These are phyloP conservation scores for Sebastes taczanowskii DNA, from an alignment of 2,797 vertebrate genomes.

Conservation along the genomic window DNA sequence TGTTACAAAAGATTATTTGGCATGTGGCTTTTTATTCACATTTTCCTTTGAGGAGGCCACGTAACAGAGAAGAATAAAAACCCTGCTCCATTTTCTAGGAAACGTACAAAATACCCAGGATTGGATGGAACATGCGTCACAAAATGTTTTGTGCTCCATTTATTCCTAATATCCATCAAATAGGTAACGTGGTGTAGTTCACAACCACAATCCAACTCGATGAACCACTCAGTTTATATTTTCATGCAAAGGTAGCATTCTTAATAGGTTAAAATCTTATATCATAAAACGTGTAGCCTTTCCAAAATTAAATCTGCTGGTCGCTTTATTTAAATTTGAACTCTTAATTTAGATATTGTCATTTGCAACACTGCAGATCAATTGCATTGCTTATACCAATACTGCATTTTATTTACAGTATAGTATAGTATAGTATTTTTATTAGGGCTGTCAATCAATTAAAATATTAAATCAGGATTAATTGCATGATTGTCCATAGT, in stretches of 20 bases:
- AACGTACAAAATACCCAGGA: not conserved
- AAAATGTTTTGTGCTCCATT: constrained; percentile 20
- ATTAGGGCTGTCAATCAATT: no score
- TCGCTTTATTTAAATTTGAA: not conserved
- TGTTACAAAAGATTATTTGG: not conserved
- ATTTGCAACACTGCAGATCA: not conserved
- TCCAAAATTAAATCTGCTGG: not conserved
- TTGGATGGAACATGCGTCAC: not conserved
- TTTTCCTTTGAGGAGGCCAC: constrained; percentile 11
- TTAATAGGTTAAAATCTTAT: not conserved
- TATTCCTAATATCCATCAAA: not conserved
- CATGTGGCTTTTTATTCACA: constrained; percentile 2
- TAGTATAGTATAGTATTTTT: no score
- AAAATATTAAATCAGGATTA: no score
- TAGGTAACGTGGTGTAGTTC: not conserved
- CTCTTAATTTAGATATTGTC: not conserved
- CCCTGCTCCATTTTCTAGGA: not conserved
- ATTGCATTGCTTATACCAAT: not conserved
- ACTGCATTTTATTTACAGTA: not conserved
- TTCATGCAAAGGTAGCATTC: not conserved
- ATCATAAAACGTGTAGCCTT: not conserved
- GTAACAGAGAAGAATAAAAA: constrained; percentile 1
- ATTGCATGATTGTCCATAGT: no score
- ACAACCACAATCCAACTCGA: not conserved
- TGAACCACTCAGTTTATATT: not conserved